Conservation (phyloP, 2,797 vertebrate species). For the Pangasius djambal region DNA sequence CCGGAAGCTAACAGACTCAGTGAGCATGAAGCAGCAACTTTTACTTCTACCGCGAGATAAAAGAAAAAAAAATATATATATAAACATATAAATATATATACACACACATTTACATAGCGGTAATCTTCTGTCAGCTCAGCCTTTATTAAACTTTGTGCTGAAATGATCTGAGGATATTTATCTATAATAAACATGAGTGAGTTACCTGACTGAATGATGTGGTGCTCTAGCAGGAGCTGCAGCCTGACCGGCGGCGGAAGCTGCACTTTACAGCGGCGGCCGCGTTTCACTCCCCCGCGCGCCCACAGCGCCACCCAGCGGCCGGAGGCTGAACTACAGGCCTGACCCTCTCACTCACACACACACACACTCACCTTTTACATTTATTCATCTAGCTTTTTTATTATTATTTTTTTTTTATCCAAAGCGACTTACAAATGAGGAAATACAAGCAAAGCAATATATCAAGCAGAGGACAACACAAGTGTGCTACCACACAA, state of each 20-base stretch:
- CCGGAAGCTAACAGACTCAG: neutral
- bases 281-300: neutral
- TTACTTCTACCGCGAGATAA: neutral
- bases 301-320: neutral
- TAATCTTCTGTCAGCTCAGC: neutral
- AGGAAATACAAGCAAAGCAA: too few relatives aligned
- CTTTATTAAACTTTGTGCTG: neutral
- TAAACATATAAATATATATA: too few relatives aligned
- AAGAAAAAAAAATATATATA: neutral
- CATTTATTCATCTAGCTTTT: too few relatives aligned
- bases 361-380: too few relatives aligned
- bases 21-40: slow-evolving; percentile 64
- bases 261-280: neutral
- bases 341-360: neutral
- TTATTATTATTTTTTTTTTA: too few relatives aligned
- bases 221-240: neutral
- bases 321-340: neutral
- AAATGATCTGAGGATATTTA: neutral
- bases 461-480: too few relatives aligned
- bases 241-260: neutral
- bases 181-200: neutral
- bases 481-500: too few relatives aligned
- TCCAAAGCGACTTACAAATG: too few relatives aligned
- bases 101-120: neutral
- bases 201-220: neutral